Evolutionary conservation across 2,797 vertebrate species (phyloP).

Genomic region (Setipinna tenuifilis): DNA sequence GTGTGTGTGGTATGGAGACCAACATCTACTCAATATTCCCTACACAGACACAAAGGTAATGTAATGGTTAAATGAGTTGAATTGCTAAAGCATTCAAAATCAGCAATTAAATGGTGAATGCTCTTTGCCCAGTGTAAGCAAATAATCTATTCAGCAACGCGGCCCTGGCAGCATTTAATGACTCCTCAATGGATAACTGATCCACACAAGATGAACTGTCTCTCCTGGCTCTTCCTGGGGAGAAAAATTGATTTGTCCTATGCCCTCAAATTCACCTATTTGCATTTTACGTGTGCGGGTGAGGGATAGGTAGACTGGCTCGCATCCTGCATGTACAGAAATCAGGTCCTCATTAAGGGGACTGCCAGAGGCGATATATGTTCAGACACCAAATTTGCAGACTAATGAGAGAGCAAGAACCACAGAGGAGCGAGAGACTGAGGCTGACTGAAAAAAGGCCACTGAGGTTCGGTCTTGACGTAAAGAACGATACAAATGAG

Average conservation of each 20-base stretch:
- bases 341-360: constrained; percentile 33
- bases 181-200: neutral
- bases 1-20: neutral
- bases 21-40: neutral
- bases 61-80: constrained; percentile 12
- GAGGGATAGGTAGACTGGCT: neutral
- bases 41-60: constrained; percentile 28
- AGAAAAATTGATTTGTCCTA: constrained; percentile 28
- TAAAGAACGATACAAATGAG: neutral
- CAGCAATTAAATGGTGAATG: constrained; percentile 25
- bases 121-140: constrained; percentile 39
- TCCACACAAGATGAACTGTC: constrained; percentile 21
- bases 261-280: constrained; percentile 13
- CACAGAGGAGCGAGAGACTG: constrained; percentile 41
- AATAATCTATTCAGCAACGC: constrained; percentile 29
- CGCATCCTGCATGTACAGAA: neutral
- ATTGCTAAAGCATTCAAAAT: constrained; percentile 32
- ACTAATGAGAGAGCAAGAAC: constrained; percentile 54
- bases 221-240: constrained; percentile 3
- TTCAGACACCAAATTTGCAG: constrained; percentile 40
- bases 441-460: constrained; percentile 39
- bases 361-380: constrained; percentile 30
- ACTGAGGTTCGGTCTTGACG: constrained; percentile 34
- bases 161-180: constrained; percentile 25
- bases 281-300: constrained; percentile 2